Evolutionary conservation across 2,113 vertebrate species (phyloP).

Genomic region (Gymnarchus niloticus): DNA sequence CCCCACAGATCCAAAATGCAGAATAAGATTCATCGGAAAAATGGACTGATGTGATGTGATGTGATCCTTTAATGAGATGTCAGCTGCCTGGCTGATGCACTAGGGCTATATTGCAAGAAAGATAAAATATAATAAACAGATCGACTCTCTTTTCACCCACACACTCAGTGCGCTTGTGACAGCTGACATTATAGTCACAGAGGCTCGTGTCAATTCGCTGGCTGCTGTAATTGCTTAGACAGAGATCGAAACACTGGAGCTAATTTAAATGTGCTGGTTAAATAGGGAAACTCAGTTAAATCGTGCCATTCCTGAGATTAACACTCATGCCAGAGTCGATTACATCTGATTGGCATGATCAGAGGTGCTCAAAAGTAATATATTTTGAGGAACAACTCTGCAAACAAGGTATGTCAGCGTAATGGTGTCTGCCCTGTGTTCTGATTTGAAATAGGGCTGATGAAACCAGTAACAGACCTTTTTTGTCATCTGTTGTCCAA

Average conservation of each 20-base stretch:
- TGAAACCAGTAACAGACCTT: background rate
- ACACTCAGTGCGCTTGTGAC: background rate
- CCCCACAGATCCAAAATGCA: background rate
- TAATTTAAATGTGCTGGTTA: background rate
- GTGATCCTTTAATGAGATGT: background rate
- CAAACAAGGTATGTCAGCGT: background rate
- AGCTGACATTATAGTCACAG: background rate
- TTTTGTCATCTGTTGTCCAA: background rate
- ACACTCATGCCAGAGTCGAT: background rate
- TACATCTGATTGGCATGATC: background rate
- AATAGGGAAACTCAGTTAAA: constrained; percentile 5
- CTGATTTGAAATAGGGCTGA: background rate
- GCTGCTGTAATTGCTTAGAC: background rate
- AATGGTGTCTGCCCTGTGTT: background rate
- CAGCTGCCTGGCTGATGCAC: background rate
- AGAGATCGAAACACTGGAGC: background rate
- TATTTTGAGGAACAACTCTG: background rate
- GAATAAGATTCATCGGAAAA: background rate
- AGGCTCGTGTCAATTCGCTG: background rate
- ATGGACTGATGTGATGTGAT: background rate
- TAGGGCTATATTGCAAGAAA: no score
- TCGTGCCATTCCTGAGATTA: background rate
- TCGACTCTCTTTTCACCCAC: background rate
- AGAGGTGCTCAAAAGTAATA: background rate
- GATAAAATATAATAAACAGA: background rate